Conservation (phyloP, 2,888 invertebrate genomes). For the Drosophila kanekoi region DNA sequence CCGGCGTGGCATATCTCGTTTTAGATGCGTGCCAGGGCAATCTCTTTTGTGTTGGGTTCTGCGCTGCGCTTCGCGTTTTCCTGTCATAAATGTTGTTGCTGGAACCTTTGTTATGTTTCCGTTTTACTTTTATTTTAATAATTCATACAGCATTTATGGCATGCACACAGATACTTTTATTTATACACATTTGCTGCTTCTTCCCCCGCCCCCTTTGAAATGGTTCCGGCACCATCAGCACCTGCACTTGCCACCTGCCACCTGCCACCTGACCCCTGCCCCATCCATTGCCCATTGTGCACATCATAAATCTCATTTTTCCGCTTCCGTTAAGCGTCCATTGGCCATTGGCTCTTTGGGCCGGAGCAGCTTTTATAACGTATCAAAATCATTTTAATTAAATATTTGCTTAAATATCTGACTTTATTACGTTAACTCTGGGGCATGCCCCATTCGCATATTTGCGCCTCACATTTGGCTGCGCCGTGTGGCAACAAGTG, state of each 20-base stretch:
- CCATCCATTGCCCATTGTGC: conserved; percentile 46
- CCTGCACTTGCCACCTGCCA: conserved; percentile 22
- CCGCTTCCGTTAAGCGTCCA: conserved; percentile 71
- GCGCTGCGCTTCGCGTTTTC: conserved; percentile 76
- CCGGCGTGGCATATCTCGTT: conserved; percentile 80
- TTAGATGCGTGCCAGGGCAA: conserved; percentile 78
- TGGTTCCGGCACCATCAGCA: conserved; percentile 47
- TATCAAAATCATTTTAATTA: conserved; percentile 53
- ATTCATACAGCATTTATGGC: conserved; percentile 78
- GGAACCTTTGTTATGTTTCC: conserved; percentile 80
- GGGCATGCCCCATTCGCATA: neutral
- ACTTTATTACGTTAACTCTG: conserved; percentile 1
- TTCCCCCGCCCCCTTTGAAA: conserved; percentile 4
- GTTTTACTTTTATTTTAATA: conserved; percentile 81
- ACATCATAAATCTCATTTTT: conserved; percentile 81
- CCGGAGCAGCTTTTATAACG: neutral
- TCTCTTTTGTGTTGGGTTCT: conserved; percentile 56
- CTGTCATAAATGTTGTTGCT: conserved; percentile 79
- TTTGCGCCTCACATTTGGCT: conserved; percentile 5
- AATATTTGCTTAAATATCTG: conserved; percentile 50
- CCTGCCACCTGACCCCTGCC: conserved; percentile 1
- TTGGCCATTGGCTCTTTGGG: conserved; percentile 36
- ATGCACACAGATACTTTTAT: conserved; percentile 69
- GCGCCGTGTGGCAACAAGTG: conserved; percentile 65
- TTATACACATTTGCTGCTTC: conserved; percentile 46